phyloP scores from a whole-genome alignment of 1,140 invertebrate genomes.

The Brachionus paranguensis region DNA sequence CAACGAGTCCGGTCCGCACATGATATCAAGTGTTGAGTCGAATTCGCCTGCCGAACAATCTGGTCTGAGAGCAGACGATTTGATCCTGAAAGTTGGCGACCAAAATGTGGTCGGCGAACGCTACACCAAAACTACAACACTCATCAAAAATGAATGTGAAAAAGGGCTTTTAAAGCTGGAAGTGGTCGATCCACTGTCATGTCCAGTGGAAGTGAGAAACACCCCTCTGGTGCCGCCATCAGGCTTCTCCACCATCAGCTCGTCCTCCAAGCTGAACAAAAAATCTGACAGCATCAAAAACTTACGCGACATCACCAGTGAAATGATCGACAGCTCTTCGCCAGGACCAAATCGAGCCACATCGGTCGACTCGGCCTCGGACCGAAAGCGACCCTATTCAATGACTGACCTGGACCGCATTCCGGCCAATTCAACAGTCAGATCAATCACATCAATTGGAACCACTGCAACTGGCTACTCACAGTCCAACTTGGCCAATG shows the following conservation, averaged over 20 bases:
- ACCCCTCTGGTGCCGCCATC: neutral
- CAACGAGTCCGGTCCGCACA: constrained; percentile 11
- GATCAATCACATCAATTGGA: constrained; percentile 20
- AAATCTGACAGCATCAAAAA: constrained; percentile 9
- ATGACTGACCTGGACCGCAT: constrained; percentile 27
- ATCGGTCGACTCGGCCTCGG: constrained; percentile 12
- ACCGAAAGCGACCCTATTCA: constrained; percentile 26
- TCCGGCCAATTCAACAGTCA: neutral
- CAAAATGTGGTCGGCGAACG: constrained; percentile 18
- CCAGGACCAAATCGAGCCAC: neutral
- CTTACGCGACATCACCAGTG: neutral
- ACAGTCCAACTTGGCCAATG: constrained; percentile 9
- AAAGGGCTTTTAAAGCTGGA: constrained; percentile 23
- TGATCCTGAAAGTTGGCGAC: constrained; percentile 16
- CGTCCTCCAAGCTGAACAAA: neutral
- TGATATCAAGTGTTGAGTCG: neutral
- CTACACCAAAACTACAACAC: neutral
- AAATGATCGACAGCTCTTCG: neutral
- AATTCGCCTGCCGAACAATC: constrained; percentile 30
- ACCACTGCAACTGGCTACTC: constrained; percentile 25
- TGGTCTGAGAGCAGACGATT: constrained; percentile 6
- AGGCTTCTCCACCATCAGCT: neutral
- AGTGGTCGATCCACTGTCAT: constrained; percentile 3
- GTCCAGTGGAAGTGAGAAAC: neutral
- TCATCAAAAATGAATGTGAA: constrained; percentile 34